Evolutionary conservation across 2,888 invertebrate genomes (phyloP).

Genomic region (Leptura quadrifasciata): DNA sequence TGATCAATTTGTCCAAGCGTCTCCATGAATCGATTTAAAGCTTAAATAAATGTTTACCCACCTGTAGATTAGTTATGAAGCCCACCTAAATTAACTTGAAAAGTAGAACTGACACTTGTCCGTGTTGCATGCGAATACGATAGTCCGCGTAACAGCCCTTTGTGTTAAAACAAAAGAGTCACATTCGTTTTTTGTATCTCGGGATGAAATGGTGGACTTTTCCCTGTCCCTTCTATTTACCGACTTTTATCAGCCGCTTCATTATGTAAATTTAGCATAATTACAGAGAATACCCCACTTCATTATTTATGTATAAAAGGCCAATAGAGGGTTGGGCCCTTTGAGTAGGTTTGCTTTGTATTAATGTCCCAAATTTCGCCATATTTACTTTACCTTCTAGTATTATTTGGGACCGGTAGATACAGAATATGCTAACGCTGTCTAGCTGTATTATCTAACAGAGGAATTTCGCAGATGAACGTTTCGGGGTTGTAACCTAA

Average conservation of each 20-base stretch:
- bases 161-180: background rate
- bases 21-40: background rate
- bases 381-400: constrained; percentile 7
- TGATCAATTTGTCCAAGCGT: background rate
- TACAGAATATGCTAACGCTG: background rate
- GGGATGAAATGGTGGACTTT: background rate
- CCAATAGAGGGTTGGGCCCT: constrained; percentile 20
- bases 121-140: background rate
- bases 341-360: constrained; percentile 16
- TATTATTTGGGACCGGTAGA: background rate
- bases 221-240: background rate
- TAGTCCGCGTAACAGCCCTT: background rate
- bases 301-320: constrained; percentile 24
- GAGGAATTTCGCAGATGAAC: background rate
- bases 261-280: constrained; percentile 10
- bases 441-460: background rate
- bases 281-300: constrained; percentile 1
- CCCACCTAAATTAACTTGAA: background rate
- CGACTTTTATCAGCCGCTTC: background rate
- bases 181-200: background rate
- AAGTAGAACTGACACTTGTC: background rate
- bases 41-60: background rate
- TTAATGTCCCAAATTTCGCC: constrained; percentile 6
- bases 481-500: background rate
- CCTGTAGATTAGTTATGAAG: background rate